Percentiles rank a stretch among this genome's conserved stretches.
These are phyloP conservation scores for Pseudobourletiella spinata DNA, from an alignment of 1,140 invertebrate species.

Conservation along the genomic window DNA sequence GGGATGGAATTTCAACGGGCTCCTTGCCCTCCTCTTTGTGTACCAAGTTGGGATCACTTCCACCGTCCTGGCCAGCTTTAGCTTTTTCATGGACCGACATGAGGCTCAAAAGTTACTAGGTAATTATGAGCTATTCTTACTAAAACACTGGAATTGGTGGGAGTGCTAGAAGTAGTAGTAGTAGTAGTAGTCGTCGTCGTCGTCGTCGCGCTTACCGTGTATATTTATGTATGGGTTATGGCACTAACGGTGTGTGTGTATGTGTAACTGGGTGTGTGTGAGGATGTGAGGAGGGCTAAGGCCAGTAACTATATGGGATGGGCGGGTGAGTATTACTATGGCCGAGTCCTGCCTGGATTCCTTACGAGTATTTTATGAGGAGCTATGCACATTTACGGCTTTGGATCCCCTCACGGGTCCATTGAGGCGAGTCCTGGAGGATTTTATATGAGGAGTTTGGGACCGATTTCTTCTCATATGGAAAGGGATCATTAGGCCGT, in stretches of 20 bases:
- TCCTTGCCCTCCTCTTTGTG: not conserved
- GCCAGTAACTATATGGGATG: not conserved
- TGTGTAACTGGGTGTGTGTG: not conserved
- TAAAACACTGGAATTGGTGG: too few relatives aligned
- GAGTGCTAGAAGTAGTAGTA: too few relatives aligned
- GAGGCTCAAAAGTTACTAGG: slow-evolving; percentile 9
- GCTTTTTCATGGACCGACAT: slow-evolving; percentile 6
- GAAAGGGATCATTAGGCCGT: not conserved
- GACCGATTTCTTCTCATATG: not conserved
- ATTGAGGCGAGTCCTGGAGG: not conserved
- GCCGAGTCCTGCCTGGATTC: too few relatives aligned
- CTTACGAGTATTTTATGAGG: not conserved
- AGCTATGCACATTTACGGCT: not conserved
- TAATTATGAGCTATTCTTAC: not conserved
- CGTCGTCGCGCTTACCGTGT: not conserved
- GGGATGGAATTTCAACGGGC: not conserved
- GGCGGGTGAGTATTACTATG: too few relatives aligned
- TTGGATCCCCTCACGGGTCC: not conserved
- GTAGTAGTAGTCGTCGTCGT: too few relatives aligned
- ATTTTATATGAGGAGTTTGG: not conserved
- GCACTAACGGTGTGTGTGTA: not conserved
- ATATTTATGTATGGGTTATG: not conserved
- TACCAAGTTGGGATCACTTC: slow-evolving; percentile 2
- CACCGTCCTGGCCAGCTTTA: not conserved
- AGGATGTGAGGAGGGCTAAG: not conserved